Conservation (phyloP, 2,888 invertebrate species). For the Oligia strigilis region DNA sequence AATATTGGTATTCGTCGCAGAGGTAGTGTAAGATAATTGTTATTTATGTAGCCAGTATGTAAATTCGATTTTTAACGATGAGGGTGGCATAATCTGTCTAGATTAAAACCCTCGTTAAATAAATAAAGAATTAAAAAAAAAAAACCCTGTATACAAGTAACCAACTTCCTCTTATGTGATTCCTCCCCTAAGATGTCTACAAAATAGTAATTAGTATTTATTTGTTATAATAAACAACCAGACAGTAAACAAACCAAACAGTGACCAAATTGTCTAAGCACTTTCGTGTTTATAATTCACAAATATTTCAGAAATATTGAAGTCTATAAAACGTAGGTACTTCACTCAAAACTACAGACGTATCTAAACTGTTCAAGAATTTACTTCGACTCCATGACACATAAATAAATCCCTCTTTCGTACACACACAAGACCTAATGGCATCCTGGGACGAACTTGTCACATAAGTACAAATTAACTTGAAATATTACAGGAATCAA, state of each 20-base stretch:
- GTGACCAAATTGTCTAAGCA: not conserved
- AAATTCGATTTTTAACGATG: too few species aligned
- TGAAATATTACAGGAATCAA: slow-evolving; percentile 37
- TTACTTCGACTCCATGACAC: not conserved
- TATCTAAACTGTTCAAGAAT: not conserved
- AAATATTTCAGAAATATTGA: not conserved
- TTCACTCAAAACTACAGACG: not conserved
- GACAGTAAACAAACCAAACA: too few species aligned
- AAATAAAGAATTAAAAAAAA: too few species aligned
- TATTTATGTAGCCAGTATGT: too few species aligned
- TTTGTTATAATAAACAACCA: not conserved
- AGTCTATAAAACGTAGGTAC: not conserved
- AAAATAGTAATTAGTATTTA: not conserved
- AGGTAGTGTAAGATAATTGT: too few species aligned
- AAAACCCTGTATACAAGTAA: not conserved
- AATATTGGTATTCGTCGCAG: too few species aligned
- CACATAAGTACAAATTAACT: slow-evolving; percentile 16
- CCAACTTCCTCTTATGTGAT: not conserved
- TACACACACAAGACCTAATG: not conserved
- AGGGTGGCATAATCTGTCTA: too few species aligned
- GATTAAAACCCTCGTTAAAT: too few species aligned
- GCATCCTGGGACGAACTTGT: slow-evolving; percentile 19
- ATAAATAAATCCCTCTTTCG: slow-evolving; percentile 23
- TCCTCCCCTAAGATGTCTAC: not conserved
- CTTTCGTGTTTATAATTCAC: not conserved